phyloP scores from a whole-genome alignment of 2,888 invertebrate species.

The Zhengitettix transpicula region DNA sequence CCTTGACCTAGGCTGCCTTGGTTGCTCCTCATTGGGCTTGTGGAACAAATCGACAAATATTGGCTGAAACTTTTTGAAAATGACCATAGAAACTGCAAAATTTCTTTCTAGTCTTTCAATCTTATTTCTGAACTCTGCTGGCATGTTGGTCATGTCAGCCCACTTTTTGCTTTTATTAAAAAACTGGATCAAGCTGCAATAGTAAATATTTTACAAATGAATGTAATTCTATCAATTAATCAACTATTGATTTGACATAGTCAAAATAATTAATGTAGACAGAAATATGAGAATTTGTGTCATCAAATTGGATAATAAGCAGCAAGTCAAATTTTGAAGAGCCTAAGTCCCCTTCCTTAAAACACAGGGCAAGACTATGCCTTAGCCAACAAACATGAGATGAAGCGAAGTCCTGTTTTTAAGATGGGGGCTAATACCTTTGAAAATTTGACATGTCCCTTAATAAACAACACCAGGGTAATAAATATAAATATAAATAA shows the following conservation, averaged over 20 bases:
- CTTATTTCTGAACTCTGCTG: conserved; percentile 64
- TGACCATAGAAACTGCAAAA: conserved; percentile 85
- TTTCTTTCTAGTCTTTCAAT: conserved; percentile 74
- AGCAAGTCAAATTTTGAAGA: no score
- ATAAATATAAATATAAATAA: no score
- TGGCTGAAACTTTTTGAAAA: conserved; percentile 80
- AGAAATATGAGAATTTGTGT: no score
- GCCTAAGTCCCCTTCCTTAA: no score
- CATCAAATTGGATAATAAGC: no score
- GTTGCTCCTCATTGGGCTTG: conserved; percentile 41
- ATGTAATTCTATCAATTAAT: not conserved
- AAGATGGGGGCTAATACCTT: no score
- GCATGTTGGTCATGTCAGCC: conserved; percentile 85
- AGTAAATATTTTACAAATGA: not conserved
- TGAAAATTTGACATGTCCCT: no score
- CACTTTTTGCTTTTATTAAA: conserved; percentile 88
- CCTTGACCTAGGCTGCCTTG: conserved; percentile 37
- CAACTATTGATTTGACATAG: not conserved
- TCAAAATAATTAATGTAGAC: not conserved
- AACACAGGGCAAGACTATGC: no score
- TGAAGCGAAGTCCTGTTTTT: no score
- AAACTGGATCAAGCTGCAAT: conserved; percentile 71
- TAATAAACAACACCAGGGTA: no score
- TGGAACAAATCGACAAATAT: conserved; percentile 78
- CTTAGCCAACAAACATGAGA: no score